Evolutionary conservation across 1,140 invertebrate genomes (phyloP).

Genomic region (Drosophila pachea): DNA sequence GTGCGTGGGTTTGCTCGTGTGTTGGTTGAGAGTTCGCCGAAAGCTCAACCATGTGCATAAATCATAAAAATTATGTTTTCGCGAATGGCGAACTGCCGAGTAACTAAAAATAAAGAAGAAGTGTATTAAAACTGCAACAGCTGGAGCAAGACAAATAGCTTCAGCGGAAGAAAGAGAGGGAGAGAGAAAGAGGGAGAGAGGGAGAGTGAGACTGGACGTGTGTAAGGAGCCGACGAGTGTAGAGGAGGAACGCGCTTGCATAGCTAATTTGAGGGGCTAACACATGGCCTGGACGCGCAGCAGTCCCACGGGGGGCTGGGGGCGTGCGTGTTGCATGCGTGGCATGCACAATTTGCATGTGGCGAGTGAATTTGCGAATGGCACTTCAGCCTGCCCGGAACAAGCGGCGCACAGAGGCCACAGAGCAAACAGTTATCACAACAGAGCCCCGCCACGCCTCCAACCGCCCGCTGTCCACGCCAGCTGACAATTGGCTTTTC

Average conservation of each 20-base stretch:
- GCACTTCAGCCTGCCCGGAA: too few species aligned
- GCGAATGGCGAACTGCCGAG: conserved; percentile 29
- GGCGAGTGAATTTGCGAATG: conserved; percentile 31
- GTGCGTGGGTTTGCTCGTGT: not conserved
- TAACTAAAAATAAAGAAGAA: not conserved
- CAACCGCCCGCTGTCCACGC: too few species aligned
- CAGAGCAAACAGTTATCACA: conserved; percentile 18
- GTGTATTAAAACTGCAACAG: not conserved
- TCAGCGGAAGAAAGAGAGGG: not conserved
- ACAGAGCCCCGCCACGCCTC: conserved; percentile 5
- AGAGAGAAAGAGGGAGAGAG: not conserved
- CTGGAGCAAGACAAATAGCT: not conserved
- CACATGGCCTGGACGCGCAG: too few species aligned
- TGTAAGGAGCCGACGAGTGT: too few species aligned
- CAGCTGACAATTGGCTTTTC: conserved; percentile 5
- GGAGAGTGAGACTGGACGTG: not conserved
- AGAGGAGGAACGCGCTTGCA: conserved; percentile 9
- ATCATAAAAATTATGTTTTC: conserved; percentile 36
- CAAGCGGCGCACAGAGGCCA: conserved; percentile 11
- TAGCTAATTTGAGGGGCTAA: conserved; percentile 22
- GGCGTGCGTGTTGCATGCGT: conserved; percentile 18
- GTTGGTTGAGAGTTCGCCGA: conserved; percentile 15
- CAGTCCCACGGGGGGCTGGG: too few species aligned
- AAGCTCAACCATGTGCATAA: conserved; percentile 44
- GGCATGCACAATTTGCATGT: conserved; percentile 20